These are phyloP conservation scores for Anhinga anhinga DNA, from an alignment of 2,113 vertebrate species.

Conservation along the genomic window DNA sequence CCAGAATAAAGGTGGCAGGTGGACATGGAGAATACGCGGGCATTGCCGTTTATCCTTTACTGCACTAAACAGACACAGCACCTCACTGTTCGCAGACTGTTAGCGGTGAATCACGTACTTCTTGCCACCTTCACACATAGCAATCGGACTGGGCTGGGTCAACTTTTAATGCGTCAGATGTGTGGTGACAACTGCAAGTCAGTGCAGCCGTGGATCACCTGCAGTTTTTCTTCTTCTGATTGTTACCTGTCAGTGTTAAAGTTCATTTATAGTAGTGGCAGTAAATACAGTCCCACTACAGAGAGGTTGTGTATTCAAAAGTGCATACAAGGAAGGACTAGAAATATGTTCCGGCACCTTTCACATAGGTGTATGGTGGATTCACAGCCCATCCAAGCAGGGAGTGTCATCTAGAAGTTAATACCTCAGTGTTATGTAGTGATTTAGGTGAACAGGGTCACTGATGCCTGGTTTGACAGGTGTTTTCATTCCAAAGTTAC, in stretches of 20 bases:
- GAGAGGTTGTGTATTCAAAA: neutral
- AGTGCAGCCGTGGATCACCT: fast-evolving
- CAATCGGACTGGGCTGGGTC: neutral
- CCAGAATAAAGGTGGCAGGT: neutral
- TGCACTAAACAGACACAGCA: too few relatives aligned
- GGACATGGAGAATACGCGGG: neutral
- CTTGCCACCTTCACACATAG: neutral
- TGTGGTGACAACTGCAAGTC: neutral
- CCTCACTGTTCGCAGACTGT: neutral
- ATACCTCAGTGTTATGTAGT: fast-evolving
- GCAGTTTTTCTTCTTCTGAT: neutral
- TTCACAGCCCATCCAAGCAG: neutral
- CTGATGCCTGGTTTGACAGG: neutral
- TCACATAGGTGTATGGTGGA: neutral
- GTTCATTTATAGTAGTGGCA: neutral
- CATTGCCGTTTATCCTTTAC: neutral
- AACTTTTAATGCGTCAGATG: fast-evolving
- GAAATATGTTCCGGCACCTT: neutral
- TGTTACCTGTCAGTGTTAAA: neutral
- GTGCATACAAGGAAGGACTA: neutral
- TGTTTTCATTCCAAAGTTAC: neutral
- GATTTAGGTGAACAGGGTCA: neutral
- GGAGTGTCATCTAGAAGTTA: fast-evolving
- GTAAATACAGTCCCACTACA: neutral
- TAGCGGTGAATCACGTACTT: neutral